These are phyloP conservation scores for Euglossa dilemma DNA, from an alignment of 1,140 invertebrate species.

Conservation along the genomic window DNA sequence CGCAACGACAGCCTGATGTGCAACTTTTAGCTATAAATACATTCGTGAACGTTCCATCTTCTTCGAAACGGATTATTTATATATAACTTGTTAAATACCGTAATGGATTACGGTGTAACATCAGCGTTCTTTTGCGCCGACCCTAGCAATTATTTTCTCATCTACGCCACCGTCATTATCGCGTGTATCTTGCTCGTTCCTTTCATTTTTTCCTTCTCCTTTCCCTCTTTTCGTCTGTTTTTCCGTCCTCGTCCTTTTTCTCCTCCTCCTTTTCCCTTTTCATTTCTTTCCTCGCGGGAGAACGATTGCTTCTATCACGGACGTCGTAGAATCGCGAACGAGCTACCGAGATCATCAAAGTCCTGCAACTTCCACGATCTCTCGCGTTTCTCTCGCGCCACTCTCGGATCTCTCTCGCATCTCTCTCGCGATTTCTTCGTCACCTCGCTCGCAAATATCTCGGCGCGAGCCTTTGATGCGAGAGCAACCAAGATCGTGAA, in stretches of 20 bases:
- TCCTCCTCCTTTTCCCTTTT: neutral
- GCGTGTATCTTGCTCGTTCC: neutral
- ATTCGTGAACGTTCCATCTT: neutral
- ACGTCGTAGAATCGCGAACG: conserved; percentile 2
- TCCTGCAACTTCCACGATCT: neutral
- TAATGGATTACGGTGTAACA: neutral
- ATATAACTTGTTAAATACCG: conserved; percentile 11
- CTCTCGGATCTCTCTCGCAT: too few relatives aligned
- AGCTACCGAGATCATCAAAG: conserved; percentile 28
- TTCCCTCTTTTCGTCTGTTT: neutral
- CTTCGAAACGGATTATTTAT: conserved; percentile 7
- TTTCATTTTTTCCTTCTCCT: too few relatives aligned
- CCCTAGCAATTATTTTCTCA: conserved; percentile 44
- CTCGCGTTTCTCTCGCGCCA: neutral
- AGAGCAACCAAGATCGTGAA: neutral
- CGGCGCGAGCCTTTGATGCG: neutral
- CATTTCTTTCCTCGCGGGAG: neutral
- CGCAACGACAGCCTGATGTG: neutral
- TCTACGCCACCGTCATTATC: conserved; percentile 13
- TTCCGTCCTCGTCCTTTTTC: too few relatives aligned
- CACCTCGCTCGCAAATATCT: neutral
- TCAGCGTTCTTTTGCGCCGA: neutral
- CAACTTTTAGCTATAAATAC: neutral
- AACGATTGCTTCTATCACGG: conserved; percentile 22
- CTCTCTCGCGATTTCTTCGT: neutral